Percentiles rank a stretch among this genome's conserved stretches.
phyloP scores from a whole-genome alignment of 2,113 vertebrate species.

The Rhinichthys klamathensis region DNA sequence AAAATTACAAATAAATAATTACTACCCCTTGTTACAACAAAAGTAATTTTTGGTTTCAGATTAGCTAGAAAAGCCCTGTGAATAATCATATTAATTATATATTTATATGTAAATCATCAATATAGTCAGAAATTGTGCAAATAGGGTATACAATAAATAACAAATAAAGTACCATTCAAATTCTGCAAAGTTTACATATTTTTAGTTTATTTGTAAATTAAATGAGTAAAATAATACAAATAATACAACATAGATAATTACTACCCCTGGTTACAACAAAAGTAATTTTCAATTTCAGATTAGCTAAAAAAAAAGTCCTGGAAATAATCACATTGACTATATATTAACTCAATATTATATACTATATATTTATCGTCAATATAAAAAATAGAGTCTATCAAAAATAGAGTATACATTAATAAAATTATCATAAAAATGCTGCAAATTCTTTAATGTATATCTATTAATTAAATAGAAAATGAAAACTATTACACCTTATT shows the following conservation, averaged over 20 bases:
- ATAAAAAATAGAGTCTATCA: neutral
- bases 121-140: neutral
- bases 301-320: neutral
- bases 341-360: neutral
- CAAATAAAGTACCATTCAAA: neutral
- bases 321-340: neutral
- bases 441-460: too few relatives aligned
- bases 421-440: neutral
- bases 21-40: neutral
- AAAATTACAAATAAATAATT: neutral
- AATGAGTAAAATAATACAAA: neutral
- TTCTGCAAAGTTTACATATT: neutral
- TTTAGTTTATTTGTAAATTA: neutral
- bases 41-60: neutral
- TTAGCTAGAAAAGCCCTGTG: too few relatives aligned
- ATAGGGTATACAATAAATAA: neutral
- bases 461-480: neutral
- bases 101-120: neutral
- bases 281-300: neutral
- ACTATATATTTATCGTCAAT: neutral
- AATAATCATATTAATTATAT: neutral
- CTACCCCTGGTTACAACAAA: neutral
- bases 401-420: too few relatives aligned
- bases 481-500: neutral
- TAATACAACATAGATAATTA: neutral